phyloP scores from a whole-genome alignment of 2,113 vertebrate genomes.

The Sclerurus mexicanus region DNA sequence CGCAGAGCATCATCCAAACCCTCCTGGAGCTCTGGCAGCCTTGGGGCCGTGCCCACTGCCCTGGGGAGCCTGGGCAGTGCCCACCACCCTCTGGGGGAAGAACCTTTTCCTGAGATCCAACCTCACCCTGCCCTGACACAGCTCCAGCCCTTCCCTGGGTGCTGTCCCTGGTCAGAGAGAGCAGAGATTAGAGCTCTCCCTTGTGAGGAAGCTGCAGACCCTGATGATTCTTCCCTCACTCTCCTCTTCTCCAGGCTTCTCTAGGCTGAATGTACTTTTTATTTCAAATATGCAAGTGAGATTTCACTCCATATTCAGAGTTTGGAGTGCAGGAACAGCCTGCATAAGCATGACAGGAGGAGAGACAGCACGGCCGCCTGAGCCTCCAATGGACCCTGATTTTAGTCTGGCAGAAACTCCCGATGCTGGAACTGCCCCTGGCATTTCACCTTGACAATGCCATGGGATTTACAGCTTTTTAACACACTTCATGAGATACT shows the following conservation, averaged over 20 bases:
- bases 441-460: not conserved
- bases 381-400: not conserved
- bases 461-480: not conserved
- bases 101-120: accelerated
- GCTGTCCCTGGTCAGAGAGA: not conserved
- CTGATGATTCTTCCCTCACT: accelerated
- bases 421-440: not conserved
- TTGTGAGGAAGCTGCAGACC: not conserved
- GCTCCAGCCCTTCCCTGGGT: accelerated
- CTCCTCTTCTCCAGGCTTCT: not conserved
- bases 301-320: not conserved
- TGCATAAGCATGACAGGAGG: accelerated
- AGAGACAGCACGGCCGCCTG: accelerated
- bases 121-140: accelerated
- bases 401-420: not conserved
- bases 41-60: not conserved
- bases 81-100: not conserved
- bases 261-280: not conserved
- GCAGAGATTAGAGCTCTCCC: not conserved
- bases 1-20: accelerated
- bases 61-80: not conserved
- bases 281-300: not conserved
- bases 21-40: not conserved
- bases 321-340: not conserved
- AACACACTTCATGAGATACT: not conserved